Percentiles rank a stretch among this genome's conserved stretches.
Evolutionary conservation across 2,797 vertebrate species (phyloP).

Genomic region (Amblyraja radiata): DNA sequence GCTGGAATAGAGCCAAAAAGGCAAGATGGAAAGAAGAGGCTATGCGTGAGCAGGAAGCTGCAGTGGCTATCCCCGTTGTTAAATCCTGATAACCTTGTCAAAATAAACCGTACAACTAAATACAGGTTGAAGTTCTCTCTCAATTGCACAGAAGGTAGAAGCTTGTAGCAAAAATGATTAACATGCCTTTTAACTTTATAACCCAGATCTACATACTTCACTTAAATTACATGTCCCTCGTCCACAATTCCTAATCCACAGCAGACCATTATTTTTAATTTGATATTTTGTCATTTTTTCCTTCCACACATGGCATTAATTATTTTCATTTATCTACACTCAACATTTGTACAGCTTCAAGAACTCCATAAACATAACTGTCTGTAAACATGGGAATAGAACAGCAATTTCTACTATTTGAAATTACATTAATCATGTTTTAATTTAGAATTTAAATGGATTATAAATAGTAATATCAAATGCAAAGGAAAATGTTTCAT

Average conservation of each 20-base stretch:
- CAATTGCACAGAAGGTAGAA: too few species aligned
- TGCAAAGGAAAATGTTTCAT: not conserved
- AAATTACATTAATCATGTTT: not conserved
- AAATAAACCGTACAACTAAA: not conserved
- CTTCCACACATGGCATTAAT: not conserved
- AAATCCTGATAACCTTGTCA: slow-evolving; percentile 50
- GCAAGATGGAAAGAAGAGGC: slow-evolving; percentile 59
- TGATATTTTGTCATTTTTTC: not conserved
- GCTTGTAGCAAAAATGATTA: not conserved
- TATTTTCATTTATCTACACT: not conserved
- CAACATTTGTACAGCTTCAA: not conserved
- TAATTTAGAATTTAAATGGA: not conserved
- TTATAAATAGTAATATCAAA: not conserved
- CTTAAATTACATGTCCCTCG: not conserved
- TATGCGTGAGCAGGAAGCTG: slow-evolving; percentile 29
- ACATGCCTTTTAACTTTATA: not conserved
- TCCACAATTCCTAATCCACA: not conserved
- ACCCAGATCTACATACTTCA: not conserved
- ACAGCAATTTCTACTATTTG: not conserved
- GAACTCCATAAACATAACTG: not conserved
- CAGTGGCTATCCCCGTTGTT: slow-evolving; percentile 40
- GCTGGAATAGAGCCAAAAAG: slow-evolving; percentile 62
- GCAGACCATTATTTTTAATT: not conserved
- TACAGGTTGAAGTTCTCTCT: not conserved
- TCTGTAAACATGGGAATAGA: not conserved